Conservation (phyloP, 2,888 invertebrate species). For the Diarsia brunnea region DNA sequence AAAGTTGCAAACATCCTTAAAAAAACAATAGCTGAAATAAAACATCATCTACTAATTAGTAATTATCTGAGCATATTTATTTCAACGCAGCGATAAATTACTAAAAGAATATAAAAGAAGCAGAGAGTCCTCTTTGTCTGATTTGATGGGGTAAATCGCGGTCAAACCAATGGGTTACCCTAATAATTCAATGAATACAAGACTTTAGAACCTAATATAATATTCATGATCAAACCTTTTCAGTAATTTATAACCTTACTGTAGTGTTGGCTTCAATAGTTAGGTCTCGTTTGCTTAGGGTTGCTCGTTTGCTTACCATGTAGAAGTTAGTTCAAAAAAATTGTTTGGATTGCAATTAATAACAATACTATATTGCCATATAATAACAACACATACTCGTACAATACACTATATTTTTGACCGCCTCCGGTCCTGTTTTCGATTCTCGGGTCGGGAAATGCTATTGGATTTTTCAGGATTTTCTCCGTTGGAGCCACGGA, state of each 20-base stretch:
- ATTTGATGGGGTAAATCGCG: neutral
- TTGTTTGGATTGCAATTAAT: neutral
- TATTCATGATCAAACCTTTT: slow-evolving; percentile 35
- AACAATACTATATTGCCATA: too few relatives aligned
- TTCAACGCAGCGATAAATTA: neutral
- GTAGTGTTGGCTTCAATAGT: neutral
- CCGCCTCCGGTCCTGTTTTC: too few relatives aligned
- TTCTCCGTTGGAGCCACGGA: too few relatives aligned
- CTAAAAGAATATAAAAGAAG: neutral
- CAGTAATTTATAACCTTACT: slow-evolving; percentile 5
- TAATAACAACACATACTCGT: too few relatives aligned
- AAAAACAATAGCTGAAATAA: neutral
- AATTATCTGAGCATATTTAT: neutral
- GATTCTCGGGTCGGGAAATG: too few relatives aligned
- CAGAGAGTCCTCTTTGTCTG: neutral
- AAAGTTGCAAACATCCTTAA: too few relatives aligned
- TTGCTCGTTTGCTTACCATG: neutral
- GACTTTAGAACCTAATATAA: slow-evolving; percentile 2
- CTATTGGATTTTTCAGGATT: too few relatives aligned
- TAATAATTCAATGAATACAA: slow-evolving; percentile 9
- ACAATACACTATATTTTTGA: too few relatives aligned
- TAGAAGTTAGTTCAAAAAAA: neutral
- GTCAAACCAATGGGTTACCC: slow-evolving; percentile 2
- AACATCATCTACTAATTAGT: neutral
- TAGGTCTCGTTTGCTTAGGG: neutral